These are phyloP conservation scores for Tapera naevia DNA, from an alignment of 2,797 vertebrate genomes.

Conservation along the genomic window DNA sequence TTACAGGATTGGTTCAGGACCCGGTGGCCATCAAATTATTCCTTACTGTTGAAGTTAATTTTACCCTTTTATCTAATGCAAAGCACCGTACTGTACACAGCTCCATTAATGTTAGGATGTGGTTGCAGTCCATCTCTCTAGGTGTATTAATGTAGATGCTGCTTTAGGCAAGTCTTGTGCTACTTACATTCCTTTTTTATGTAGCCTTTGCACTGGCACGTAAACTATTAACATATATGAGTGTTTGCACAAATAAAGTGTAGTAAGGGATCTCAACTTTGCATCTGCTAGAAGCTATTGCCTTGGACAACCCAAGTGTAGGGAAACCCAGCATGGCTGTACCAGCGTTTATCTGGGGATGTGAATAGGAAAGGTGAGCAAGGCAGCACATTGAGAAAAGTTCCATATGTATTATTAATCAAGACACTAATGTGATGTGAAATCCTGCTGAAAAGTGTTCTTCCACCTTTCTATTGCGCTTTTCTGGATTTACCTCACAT, in stretches of 20 bases:
- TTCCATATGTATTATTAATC: neutral
- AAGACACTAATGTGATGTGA: neutral
- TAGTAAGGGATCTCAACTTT: neutral
- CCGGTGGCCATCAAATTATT: neutral
- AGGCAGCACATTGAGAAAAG: neutral
- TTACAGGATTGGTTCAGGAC: neutral
- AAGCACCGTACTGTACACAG: neutral
- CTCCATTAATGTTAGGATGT: neutral
- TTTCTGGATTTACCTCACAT: neutral
- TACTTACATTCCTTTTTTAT: neutral
- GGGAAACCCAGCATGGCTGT: neutral
- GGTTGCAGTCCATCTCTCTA: neutral
- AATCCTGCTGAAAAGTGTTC: neutral
- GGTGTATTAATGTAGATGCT: neutral
- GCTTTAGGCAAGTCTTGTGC: neutral
- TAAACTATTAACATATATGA: neutral
- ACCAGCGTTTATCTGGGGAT: rapidly evolving
- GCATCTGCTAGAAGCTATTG: neutral
- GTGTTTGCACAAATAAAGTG: neutral
- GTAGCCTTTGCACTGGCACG: neutral
- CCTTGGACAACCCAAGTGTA: neutral
- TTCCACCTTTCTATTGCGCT: neutral
- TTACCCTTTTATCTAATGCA: neutral
- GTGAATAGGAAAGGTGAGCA: neutral
- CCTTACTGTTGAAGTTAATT: neutral